These are phyloP conservation scores for Rhingia campestris DNA, from an alignment of 2,888 invertebrate genomes.

Conservation along the genomic window DNA sequence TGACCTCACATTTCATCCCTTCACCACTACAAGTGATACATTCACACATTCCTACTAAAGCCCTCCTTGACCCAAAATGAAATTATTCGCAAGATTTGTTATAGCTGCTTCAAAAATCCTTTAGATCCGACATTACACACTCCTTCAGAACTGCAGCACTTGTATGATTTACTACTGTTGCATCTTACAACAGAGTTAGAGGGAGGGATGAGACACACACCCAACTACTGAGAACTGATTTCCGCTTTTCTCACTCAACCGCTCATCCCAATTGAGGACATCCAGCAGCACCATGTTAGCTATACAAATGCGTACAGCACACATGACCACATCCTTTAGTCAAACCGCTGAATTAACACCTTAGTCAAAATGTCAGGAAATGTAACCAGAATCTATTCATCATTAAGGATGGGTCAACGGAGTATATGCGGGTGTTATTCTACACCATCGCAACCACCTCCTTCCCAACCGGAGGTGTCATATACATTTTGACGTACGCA, in stretches of 20 bases:
- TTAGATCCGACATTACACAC: too few species aligned
- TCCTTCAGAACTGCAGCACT: not conserved
- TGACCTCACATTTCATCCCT: too few species aligned
- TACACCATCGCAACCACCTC: not conserved
- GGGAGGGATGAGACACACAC: not conserved
- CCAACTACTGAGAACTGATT: slow-evolving; percentile 35
- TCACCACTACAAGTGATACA: too few species aligned
- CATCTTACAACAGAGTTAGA: slow-evolving; percentile 15
- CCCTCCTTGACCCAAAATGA: too few species aligned
- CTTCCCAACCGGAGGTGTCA: not conserved
- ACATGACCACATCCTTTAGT: slow-evolving; percentile 74
- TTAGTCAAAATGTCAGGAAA: slow-evolving; percentile 75
- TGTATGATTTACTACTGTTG: slow-evolving; percentile 55
- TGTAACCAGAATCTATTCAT: slow-evolving; percentile 75
- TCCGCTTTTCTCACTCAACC: not conserved
- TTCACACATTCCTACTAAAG: too few species aligned
- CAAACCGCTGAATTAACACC: slow-evolving; percentile 76
- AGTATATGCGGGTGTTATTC: slow-evolving; percentile 18
- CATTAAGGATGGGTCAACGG: slow-evolving; percentile 70
- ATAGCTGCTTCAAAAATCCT: too few species aligned
- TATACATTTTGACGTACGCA: slow-evolving; percentile 29
- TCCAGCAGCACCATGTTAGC: slow-evolving; percentile 11
- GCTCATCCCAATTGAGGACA: not conserved
- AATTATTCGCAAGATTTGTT: too few species aligned
- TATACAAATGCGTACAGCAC: slow-evolving; percentile 9